Percentiles rank a stretch among this genome's conserved stretches.
These are phyloP conservation scores for Delia radicum DNA, from an alignment of 1,140 invertebrate species.

Conservation along the genomic window DNA sequence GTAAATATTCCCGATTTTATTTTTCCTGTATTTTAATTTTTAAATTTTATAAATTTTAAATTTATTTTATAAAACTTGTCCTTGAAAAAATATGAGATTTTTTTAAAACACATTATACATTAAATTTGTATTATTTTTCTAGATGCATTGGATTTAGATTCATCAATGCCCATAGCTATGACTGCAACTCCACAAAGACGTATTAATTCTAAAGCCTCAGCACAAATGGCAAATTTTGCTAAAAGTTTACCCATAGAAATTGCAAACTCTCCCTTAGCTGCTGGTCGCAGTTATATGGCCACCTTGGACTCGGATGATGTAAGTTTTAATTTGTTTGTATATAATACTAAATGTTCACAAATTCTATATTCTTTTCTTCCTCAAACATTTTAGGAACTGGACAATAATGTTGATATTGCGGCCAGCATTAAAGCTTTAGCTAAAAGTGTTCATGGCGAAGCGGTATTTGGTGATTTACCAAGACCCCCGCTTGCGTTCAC, in stretches of 20 bases:
- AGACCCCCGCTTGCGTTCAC: conserved; percentile 77
- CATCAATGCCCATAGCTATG: conserved; percentile 44
- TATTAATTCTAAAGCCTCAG: conserved; percentile 25
- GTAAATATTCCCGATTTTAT: too few species aligned
- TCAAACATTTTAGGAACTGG: conserved; percentile 38
- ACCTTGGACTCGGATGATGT: conserved; percentile 40
- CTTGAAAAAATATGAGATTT: too few species aligned
- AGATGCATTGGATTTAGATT: conserved; percentile 51
- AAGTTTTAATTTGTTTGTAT: conserved; percentile 11
- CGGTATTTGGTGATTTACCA: conserved; percentile 80
- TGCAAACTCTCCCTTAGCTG: conserved; percentile 40
- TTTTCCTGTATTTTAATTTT: background rate
- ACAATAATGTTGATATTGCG: conserved; percentile 68
- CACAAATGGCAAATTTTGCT: conserved; percentile 41
- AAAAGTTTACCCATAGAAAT: conserved; percentile 52
- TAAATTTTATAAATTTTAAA: conserved; percentile 1
- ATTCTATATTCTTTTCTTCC: background rate
- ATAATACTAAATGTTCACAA: background rate
- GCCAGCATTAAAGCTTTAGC: conserved; percentile 84
- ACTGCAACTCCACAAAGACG: conserved; percentile 10
- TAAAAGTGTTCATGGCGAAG: conserved; percentile 80
- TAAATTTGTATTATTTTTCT: conserved; percentile 15
- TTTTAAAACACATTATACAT: too few species aligned
- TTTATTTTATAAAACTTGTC: background rate
- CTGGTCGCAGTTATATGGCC: conserved; percentile 17